Evolutionary conservation across 2,797 vertebrate species (phyloP), one percentile per base, ranked within the genome.

Genomic region (Parauchenoglanis ngamensis): DNA sequence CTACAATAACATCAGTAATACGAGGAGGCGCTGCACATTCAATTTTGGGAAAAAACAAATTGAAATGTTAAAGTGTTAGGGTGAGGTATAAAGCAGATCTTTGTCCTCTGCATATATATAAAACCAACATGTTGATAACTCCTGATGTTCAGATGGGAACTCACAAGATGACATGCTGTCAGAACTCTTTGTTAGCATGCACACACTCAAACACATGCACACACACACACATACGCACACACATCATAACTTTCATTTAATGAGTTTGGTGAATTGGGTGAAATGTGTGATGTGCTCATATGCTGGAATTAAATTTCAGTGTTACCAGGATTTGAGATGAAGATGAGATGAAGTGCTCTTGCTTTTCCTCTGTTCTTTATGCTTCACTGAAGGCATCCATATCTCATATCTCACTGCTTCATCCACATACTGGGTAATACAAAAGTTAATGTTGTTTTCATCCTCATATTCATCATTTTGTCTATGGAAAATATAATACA

Each of bases 351-450:
- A 61, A 25, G 15, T 61, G 61, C 21, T 46, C 49, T 49, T 46
- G 28, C 46, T 78, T 65, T 67, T 28, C n/a, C 83, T 87, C 83
- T 91, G 79, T 68, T 85, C 87, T 92, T 93, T 89, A 91, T 89
- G 92, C 90, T 90, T 92, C 90, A 89, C 68, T 89, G 68, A 83
- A 88, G 82, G 78, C 86, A 76, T 88, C 87, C 88, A 59, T 86
- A 17, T 68, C 86, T 82, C 72, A 90, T 90, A 90, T 85, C 88
- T 80, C 87, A 83, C 44, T 80, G 87, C n/a, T 56, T 77, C 59
- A 63, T 85, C 44, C 19, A 65, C 86, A 88, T 89, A 79, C 82
- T n/a, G 59, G 85, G 88, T 63, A 88, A 25, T 35, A 84, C 23
- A 85, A 46, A 44, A 44, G 56, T 7, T 84, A 61, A 56, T 56